Evolutionary conservation across 1,140 invertebrate genomes (phyloP).

Genomic region (Drosophila virilis): DNA sequence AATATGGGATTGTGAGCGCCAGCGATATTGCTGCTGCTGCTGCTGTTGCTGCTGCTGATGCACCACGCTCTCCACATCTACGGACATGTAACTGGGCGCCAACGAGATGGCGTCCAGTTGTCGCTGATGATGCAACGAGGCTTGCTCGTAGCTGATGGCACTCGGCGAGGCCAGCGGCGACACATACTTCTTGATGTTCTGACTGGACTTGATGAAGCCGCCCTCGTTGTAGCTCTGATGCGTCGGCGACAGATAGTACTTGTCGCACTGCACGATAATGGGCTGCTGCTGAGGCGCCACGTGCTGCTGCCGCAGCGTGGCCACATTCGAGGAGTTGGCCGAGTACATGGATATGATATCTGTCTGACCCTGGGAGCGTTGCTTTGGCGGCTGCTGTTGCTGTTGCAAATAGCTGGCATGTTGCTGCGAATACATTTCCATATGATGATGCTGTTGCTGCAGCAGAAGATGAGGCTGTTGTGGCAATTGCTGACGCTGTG

Average conservation of each 20-base stretch:
- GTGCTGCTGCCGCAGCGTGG: conserved; percentile 72
- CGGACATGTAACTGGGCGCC: conserved; percentile 75
- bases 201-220: conserved; percentile 81
- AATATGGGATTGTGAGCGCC: conserved; percentile 77
- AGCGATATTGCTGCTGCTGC: conserved; percentile 59
- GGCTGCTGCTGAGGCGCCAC: conserved; percentile 74
- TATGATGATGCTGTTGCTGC: conserved; percentile 38
- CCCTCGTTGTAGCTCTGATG: conserved; percentile 80
- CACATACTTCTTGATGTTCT: conserved; percentile 80
- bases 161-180: conserved; percentile 72
- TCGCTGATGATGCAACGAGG: conserved; percentile 53
- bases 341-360: conserved; percentile 78
- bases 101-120: conserved; percentile 76
- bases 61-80: conserved; percentile 61
- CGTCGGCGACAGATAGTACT: conserved; percentile 79
- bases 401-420: conserved; percentile 19
- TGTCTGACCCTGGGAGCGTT: conserved; percentile 38
- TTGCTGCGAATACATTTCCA: conserved; percentile 22
- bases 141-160: conserved; percentile 59
- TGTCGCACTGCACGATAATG: conserved; percentile 80
- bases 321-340: conserved; percentile 79
- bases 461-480: conserved; percentile 40
- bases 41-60: conserved; percentile 54
- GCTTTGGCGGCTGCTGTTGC: conserved; percentile 39
- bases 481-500: conserved; percentile 42